Percentiles rank a stretch among this genome's conserved stretches.
Conservation (phyloP, 2,113 vertebrate species). For the Mustela nigripes region DNA sequence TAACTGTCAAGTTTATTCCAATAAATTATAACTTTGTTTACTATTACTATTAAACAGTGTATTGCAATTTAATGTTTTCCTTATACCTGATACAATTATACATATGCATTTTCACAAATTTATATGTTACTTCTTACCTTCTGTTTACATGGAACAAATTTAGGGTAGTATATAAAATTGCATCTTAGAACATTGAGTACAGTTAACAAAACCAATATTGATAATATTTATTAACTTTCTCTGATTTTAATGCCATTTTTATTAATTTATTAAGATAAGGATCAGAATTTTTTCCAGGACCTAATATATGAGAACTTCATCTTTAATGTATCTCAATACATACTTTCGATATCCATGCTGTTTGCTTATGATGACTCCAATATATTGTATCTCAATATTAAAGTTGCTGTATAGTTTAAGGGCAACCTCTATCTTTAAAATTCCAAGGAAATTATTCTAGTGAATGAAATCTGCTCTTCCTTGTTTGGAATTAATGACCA, state of each 20-base stretch:
- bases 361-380: background rate
- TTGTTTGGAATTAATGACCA: background rate
- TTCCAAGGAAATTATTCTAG: background rate
- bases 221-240: background rate
- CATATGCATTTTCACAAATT: background rate
- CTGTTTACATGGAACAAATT: background rate
- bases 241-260: background rate
- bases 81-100: background rate
- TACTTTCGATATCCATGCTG: background rate
- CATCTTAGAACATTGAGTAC: background rate
- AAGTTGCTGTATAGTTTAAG: background rate
- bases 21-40: background rate
- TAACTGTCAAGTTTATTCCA: background rate
- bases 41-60: background rate
- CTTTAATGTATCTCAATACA: background rate
- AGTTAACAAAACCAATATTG: background rate
- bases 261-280: background rate
- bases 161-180: background rate
- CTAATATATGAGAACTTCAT: background rate
- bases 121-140: background rate
- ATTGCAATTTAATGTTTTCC: background rate
- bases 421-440: background rate
- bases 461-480: background rate
- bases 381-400: background rate
- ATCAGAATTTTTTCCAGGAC: background rate